Base-by-base conservation (phyloP, 2,797 vertebrate species). In the Sebastes nivosus region DNA sequence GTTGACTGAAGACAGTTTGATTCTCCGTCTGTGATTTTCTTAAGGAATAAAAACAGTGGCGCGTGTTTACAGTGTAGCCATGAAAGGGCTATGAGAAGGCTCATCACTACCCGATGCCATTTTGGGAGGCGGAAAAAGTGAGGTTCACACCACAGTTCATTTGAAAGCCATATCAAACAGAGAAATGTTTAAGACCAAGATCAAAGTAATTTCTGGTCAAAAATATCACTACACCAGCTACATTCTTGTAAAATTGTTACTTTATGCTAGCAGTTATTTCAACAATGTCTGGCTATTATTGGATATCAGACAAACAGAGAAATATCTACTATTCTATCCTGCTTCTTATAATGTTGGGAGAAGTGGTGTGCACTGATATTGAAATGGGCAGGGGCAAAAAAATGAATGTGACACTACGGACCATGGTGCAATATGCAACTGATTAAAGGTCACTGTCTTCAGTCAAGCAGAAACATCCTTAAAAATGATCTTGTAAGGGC, bases 1-100 rank as follows among this genome's bases (percentile, higher is more conserved):
- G 93, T 94, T 93, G 92, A 95, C 91, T 94, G 90, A 94, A 94
- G 94, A 94, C 85, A 85, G 90, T 94, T 93, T 94, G 92, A 93
- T 94, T 95, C 81, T 79, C 79, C 36, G 82, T 88, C 94, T 95
- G 92, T 94, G 94, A 93, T 95, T 95, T 94, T 93, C 90, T 90
- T 87, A 75, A 91, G 90, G 89, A 92, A 86, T 89, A 87, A 87
- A 92, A 92, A 92, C 86, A 83, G 81, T 72, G 82, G 55, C 63
- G 87, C 79, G 57, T 91, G 88, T 93, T 92, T 92, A 84, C 83
- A 90, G 75, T 88, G 91, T 80, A 86, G 89, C 90, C 81, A 89
- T 94, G 84, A 93, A 94, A 94, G 91, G 83, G 88, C 81, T 76
- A 82, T 61, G 86, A 89, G 89, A 87, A 91, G 91, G 77, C 88